Percentiles rank a stretch among this genome's conserved stretches.
These are phyloP conservation scores for Danio albolineatus DNA, from an alignment of 2,797 vertebrate genomes.

Conservation along the genomic window DNA sequence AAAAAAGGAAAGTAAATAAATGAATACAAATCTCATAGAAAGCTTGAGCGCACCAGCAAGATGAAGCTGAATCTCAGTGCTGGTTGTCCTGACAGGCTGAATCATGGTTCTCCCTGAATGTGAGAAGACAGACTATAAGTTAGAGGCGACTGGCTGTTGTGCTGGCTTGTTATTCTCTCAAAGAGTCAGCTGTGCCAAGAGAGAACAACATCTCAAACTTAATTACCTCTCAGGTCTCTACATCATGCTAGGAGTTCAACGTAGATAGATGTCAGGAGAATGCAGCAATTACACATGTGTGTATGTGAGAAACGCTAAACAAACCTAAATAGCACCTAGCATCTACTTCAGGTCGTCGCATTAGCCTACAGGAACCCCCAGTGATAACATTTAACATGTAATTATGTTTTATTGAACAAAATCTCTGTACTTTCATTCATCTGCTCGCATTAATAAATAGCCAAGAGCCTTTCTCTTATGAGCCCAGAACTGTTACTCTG, in stretches of 20 bases:
- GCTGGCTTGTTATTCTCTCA: constrained; percentile 76
- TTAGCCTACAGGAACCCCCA: constrained; percentile 62
- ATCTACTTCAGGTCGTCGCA: constrained; percentile 61
- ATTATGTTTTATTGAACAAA: constrained; percentile 69
- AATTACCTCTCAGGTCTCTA: constrained; percentile 83
- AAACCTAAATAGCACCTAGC: not conserved
- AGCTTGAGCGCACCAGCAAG: not conserved
- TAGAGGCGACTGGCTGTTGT: constrained; percentile 75
- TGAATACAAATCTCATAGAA: not conserved
- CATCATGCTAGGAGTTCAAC: constrained; percentile 78
- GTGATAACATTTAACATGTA: constrained; percentile 68
- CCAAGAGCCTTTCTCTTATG: constrained; percentile 44
- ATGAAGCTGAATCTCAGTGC: not conserved
- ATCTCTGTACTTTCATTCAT: constrained; percentile 67
- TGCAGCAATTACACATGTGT: constrained; percentile 1
- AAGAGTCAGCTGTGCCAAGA: constrained; percentile 71
- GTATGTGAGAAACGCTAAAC: constrained; percentile 12
- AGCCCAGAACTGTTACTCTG: constrained; percentile 66
- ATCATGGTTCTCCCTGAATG: constrained; percentile 67
- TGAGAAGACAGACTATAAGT: constrained; percentile 75
- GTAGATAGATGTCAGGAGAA: constrained; percentile 74
- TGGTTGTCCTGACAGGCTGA: constrained; percentile 68
- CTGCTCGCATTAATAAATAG: constrained; percentile 74
- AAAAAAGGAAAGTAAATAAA: no score
- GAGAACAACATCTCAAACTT: constrained; percentile 81